These are phyloP conservation scores for Ciona savignyi DNA, from an alignment of 23 tunicate species.

Conservation along the genomic window DNA sequence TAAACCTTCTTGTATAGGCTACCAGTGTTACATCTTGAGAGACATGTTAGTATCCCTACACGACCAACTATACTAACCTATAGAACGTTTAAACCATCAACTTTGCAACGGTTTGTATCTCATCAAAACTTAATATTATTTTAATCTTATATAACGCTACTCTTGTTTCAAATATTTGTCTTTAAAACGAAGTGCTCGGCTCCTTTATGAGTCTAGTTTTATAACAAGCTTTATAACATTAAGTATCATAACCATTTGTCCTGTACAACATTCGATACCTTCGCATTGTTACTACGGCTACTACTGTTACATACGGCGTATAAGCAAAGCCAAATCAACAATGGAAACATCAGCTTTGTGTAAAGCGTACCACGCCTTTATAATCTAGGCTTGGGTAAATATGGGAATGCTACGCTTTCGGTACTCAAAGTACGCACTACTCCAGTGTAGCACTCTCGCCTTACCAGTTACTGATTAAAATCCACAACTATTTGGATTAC, in stretches of 20 bases:
- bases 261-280: neutral
- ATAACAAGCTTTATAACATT: neutral
- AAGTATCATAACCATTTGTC: neutral
- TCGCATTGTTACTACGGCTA: neutral
- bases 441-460: too few relatives aligned
- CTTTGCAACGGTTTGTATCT: too few relatives aligned
- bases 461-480: too few relatives aligned
- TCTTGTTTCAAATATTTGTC: too few relatives aligned
- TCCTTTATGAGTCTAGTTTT: neutral
- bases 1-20: neutral
- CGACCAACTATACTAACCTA: too few relatives aligned
- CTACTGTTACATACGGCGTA: neutral
- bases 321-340: neutral
- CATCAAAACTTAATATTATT: too few relatives aligned
- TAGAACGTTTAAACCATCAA: too few relatives aligned
- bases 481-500: too few relatives aligned
- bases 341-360: conserved; percentile 1
- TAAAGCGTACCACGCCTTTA: neutral
- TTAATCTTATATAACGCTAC: too few relatives aligned
- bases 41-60: too few relatives aligned
- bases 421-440: too few relatives aligned
- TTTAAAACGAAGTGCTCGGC: neutral
- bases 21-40: neutral
- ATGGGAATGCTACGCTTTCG: neutral
- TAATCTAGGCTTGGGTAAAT: neutral